phyloP scores from a whole-genome alignment of 2,113 vertebrate species.

The Nothobranchius kuhntae region DNA sequence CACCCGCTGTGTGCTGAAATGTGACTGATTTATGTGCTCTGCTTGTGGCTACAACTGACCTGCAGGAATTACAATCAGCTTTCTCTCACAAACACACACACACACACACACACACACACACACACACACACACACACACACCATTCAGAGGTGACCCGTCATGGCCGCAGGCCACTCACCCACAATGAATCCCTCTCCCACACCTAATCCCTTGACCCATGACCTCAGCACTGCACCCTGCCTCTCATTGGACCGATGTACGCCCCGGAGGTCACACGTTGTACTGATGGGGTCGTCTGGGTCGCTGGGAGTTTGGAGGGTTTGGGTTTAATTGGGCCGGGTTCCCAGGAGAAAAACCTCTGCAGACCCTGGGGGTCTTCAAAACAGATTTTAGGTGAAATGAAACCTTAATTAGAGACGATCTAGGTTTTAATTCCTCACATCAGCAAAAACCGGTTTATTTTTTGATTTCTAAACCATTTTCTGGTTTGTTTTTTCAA shows the following conservation, averaged over 20 bases:
- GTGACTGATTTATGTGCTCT: slow-evolving; percentile 36
- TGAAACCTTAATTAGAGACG: not conserved
- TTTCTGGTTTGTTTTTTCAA: too few relatives aligned
- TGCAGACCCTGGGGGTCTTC: not conserved
- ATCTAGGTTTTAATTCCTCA: not conserved
- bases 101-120: slow-evolving; percentile 2
- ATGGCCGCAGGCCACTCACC: slow-evolving; percentile 2
- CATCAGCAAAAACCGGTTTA: too few relatives aligned
- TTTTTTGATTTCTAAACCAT: too few relatives aligned
- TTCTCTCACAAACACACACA: slow-evolving; percentile 8
- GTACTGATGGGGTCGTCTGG: slow-evolving; percentile 10
- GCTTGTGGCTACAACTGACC: slow-evolving; percentile 15
- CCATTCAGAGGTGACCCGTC: slow-evolving; percentile 15
- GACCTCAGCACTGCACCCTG: slow-evolving; percentile 16
- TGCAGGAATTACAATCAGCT: slow-evolving; percentile 22
- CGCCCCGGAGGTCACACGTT: slow-evolving; percentile 13
- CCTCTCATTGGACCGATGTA: slow-evolving; percentile 25
- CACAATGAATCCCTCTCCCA: slow-evolving; percentile 5
- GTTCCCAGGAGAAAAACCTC: slow-evolving; percentile 16
- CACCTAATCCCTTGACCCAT: slow-evolving; percentile 38
- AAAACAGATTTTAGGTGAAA: not conserved
- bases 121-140: not conserved
- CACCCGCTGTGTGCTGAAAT: slow-evolving; percentile 21
- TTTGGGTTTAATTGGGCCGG: slow-evolving; percentile 33
- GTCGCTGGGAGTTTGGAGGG: not conserved